Conservation (phyloP, 2,797 vertebrate species). For the Chrysolophus pictus region DNA sequence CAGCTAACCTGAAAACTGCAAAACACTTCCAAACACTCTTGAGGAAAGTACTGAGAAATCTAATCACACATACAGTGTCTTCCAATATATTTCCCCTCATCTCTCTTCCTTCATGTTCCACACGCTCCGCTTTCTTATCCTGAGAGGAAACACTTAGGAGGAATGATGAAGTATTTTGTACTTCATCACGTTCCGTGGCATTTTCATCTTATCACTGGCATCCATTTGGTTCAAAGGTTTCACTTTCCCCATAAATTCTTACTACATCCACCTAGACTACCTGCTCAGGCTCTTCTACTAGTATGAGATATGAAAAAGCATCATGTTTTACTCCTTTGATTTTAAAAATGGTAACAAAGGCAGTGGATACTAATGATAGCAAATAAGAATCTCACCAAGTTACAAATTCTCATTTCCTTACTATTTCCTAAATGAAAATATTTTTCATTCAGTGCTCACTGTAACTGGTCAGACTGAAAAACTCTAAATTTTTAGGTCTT, state of each 20-base stretch:
- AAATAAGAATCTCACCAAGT: background rate
- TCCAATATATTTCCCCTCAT: background rate
- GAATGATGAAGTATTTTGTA: background rate
- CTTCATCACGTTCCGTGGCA: background rate
- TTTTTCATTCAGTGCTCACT: background rate
- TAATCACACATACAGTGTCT: background rate
- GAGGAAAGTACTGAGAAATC: background rate
- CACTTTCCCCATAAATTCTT: background rate
- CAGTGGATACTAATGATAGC: background rate
- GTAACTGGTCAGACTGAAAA: background rate
- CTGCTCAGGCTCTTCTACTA: background rate
- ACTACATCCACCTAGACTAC: background rate
- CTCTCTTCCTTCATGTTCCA: background rate
- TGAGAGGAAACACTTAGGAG: background rate
- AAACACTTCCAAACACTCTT: background rate
- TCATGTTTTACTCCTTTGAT: background rate
- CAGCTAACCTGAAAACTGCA: background rate
- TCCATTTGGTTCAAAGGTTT: background rate
- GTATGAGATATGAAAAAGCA: background rate
- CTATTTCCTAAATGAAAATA: background rate
- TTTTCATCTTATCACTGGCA: background rate
- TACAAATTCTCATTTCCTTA: background rate
- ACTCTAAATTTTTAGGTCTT: background rate
- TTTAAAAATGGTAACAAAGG: background rate
- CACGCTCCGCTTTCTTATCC: background rate